Evolutionary conservation across 2,797 vertebrate species (phyloP), one percentile per base, ranked within the genome.

Genomic region (Hippopotamyrus pictus): DNA sequence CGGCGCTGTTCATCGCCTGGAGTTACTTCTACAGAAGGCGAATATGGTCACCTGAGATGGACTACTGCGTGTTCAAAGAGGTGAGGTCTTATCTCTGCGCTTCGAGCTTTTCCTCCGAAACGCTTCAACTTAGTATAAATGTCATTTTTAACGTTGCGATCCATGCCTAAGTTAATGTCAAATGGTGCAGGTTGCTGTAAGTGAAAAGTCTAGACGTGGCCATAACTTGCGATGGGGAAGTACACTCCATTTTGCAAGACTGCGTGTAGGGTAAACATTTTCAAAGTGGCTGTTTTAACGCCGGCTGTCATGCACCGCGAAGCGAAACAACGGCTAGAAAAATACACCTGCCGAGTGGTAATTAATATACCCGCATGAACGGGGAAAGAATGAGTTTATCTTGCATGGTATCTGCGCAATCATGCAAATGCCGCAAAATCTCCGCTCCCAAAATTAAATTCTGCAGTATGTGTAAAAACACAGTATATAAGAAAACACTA

Each of bases 1-100:
- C 97, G 5, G 95, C 97, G 17, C 93, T 98, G 88, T 97, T 97
- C 93, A 94, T 98, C 90, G 95, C 97, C 84, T 93, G 97, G 91
- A 97, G 94, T 90, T 97, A 95, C 91, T 95, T 96, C 91, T 96
- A 96, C 91, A 91, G 89, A 91, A 91, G 93, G 92, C 93, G 95
- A 48, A 88, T 90, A 88, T 94, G 94, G 91, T 93, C 93, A 1
- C 94, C 94, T 0, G 93, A 96, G 51, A 92, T 93, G 88, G 94
- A 96, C 1, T 96, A 96, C 92, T 90, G 69, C 91, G 89, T 76
- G 48, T 94, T 94, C 91, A 93, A 91, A 89, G 93, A 96, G 94
- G 97, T 97, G 89, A 94, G 95, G 65, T 17, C 41, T 54, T 29
- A 25, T 17, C 48, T 37, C 33, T 59, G 59, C 53, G 46, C 2